Base-by-base conservation (phyloP, 2,797 vertebrate genomes). In the Liasis olivaceus region DNA sequence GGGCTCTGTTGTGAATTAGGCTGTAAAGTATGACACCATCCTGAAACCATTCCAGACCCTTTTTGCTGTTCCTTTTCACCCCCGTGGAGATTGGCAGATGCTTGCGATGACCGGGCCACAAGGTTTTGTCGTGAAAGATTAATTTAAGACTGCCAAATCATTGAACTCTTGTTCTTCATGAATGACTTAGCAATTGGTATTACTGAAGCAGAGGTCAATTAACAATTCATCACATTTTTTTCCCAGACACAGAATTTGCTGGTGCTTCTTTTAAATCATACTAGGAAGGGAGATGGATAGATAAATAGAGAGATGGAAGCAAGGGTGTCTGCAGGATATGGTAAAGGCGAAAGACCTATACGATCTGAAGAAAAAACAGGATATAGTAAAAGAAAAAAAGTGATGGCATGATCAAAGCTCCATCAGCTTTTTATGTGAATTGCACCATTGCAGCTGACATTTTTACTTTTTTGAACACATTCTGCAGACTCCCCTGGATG, bases 171-270 rank as follows among this genome's bases (percentile, higher is more conserved):
- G 22, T 36, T 62, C 47, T 94, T 91, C 69, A 59, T 87, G 89
- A 87, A 28, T 88, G 93, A 89, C 47, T 81, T 89, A 89, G 0
- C 63, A 62, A 85, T 88, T 95, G 90, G 63, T 14, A 81, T 31
- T 63, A 85, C 20, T 59, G 92, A 93, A 64, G 81, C 90, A 0
- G 0, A 5, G 14, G 0, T 3, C 54, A 89, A 89, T 93, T 17
- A 31, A 59, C 90, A 84, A 95, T 93, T 90, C 94, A 90, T 12
- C 64, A 56, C 9, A 69, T 28, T 13, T 13, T 93, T 36, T 56
- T 26, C 64, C 87, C 93, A 90, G 81, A 62, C 72, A 47, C n/a
- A 93, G 63, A 90, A 92, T 90, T 92, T 92, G 59, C 24, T 28
- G 60, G 15, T 31, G 6, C 2, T 13, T 42, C 12, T 22, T 56